Evolutionary conservation across 2,797 vertebrate genomes (phyloP).

Genomic region (Apogon talboti): DNA sequence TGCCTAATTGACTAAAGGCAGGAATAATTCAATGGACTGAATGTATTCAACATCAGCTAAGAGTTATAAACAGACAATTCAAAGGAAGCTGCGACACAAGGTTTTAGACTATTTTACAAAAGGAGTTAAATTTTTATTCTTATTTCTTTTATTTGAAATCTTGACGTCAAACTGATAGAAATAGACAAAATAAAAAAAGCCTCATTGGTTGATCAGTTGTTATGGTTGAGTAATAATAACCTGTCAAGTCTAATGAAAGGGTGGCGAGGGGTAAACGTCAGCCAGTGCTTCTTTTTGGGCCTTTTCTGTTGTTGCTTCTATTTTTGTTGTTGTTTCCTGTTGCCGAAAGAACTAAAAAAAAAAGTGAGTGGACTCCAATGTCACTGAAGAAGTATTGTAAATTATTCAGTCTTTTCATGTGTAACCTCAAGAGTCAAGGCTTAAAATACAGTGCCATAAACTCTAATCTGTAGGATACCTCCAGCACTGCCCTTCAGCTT

Average conservation of each 20-base stretch:
- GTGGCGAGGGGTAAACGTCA: too few species aligned
- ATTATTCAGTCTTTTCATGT: background rate
- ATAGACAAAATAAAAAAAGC: too few species aligned
- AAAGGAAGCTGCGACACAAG: background rate
- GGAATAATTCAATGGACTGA: background rate
- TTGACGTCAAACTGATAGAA: too few species aligned
- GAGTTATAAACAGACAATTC: background rate
- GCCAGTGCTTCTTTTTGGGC: too few species aligned
- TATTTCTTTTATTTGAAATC: too few species aligned
- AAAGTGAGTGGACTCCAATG: background rate
- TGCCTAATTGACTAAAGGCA: constrained; percentile 4
- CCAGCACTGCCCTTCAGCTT: constrained; percentile 34
- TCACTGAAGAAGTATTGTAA: background rate
- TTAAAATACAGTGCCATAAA: background rate
- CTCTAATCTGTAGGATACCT: constrained; percentile 14
- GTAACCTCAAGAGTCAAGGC: constrained; percentile 8
- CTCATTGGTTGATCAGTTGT: too few species aligned
- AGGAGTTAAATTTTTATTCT: too few species aligned
- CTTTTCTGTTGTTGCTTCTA: too few species aligned
- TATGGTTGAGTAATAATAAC: too few species aligned
- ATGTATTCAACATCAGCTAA: background rate
- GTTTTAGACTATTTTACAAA: too few species aligned
- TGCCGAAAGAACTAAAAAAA: background rate
- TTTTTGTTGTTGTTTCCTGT: background rate
- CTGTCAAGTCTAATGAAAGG: too few species aligned